phyloP scores from a whole-genome alignment of 2,113 vertebrate genomes.

The Cheirogaleus medius region DNA sequence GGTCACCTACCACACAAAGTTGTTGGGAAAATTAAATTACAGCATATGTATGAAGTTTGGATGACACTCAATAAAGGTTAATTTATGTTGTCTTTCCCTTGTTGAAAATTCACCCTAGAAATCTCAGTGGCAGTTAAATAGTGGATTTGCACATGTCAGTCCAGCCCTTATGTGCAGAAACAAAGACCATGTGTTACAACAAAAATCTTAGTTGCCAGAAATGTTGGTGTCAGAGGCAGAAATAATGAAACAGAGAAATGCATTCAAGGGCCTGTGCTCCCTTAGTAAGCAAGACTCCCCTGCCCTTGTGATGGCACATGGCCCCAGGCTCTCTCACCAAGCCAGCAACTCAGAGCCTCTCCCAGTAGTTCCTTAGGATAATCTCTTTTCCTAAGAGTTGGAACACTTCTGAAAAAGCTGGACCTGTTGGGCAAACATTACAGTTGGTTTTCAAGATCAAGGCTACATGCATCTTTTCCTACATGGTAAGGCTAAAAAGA shows the following conservation, averaged over 20 bases:
- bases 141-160: neutral
- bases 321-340: neutral
- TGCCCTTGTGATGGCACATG: neutral
- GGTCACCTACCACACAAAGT: neutral
- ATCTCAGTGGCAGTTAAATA: neutral
- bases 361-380: neutral
- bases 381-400: neutral
- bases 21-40: neutral
- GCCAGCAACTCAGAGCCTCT: neutral
- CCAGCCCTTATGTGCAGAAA: neutral
- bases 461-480: too few species aligned
- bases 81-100: neutral
- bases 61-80: neutral
- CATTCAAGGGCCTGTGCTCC: too few species aligned
- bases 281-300: neutral
- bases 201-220: neutral
- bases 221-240: neutral
- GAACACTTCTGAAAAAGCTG: neutral
- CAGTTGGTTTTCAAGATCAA: neutral
- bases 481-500: too few species aligned
- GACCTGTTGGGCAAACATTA: neutral
- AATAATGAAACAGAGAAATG: neutral
- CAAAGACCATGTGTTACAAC: neutral
- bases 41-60: neutral
- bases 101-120: neutral